Evolutionary conservation across 2,113 vertebrate species (phyloP).

Genomic region (Lipophrys pholis): DNA sequence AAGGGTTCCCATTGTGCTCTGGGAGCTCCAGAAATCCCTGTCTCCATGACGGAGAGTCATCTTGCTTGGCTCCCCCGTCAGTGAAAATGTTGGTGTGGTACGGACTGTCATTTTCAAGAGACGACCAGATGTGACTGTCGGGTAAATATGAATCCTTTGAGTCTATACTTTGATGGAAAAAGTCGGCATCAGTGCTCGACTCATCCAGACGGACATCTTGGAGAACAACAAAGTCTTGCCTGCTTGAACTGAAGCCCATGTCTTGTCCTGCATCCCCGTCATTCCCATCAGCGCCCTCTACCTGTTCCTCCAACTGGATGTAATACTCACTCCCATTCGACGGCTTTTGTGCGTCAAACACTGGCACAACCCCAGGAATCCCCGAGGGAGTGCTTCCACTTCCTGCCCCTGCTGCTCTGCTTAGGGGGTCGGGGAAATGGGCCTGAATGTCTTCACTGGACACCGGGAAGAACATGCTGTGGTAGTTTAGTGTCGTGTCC

Average conservation of each 20-base stretch:
- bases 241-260: conserved; percentile 72
- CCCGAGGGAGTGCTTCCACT: conserved; percentile 71
- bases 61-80: conserved; percentile 81
- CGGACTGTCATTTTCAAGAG: conserved; percentile 88
- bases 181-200: conserved; percentile 90
- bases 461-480: conserved; percentile 93
- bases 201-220: conserved; percentile 88
- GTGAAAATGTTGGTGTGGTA: conserved; percentile 87
- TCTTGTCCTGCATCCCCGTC: conserved; percentile 79
- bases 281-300: conserved; percentile 80
- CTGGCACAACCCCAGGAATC: conserved; percentile 90
- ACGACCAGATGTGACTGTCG: conserved; percentile 83
- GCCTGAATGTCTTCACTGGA: conserved; percentile 89
- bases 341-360: conserved; percentile 92
- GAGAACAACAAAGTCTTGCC: conserved; percentile 82
- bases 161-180: conserved; percentile 88
- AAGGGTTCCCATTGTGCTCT: conserved; percentile 81
- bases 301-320: conserved; percentile 94
- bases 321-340: conserved; percentile 94
- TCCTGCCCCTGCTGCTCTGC: conserved; percentile 63
- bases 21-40: conserved; percentile 84
- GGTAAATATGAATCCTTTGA: conserved; percentile 85
- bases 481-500: conserved; percentile 89
- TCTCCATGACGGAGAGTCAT: conserved; percentile 78
- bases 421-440: conserved; percentile 82